Conservation (phyloP, 1,140 invertebrate genomes). For the Aricia agestis region DNA sequence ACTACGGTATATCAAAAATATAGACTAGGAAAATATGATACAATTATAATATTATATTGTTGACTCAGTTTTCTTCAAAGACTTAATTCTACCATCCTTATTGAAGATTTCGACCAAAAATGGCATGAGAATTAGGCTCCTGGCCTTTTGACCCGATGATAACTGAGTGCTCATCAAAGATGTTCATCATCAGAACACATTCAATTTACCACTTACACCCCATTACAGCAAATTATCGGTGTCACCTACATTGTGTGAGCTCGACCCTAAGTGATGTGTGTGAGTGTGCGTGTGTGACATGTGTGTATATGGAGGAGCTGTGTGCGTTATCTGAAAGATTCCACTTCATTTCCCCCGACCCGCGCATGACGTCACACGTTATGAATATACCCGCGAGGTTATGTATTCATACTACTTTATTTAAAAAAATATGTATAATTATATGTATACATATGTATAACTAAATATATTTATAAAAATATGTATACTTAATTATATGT, state of each 20-base stretch:
- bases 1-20: too few species aligned
- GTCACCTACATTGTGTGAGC: conserved; percentile 65
- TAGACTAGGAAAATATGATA: too few species aligned
- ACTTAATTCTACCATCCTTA: too few species aligned
- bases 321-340: conserved; percentile 74
- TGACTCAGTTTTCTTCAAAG: too few species aligned
- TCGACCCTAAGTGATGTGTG: conserved; percentile 48
- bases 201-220: conserved; percentile 65
- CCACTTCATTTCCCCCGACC: conserved; percentile 72
- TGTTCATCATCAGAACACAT: conserved; percentile 42
- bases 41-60: too few species aligned
- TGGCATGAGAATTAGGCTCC: not conserved
- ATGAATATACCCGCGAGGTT: conserved; percentile 32
- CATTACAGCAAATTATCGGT: conserved; percentile 69
- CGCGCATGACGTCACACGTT: conserved; percentile 61
- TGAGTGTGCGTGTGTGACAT: conserved; percentile 36
- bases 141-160: conserved; percentile 9
- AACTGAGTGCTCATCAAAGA: conserved; percentile 3
- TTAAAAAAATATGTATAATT: conserved; percentile 19
- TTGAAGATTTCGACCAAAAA: too few species aligned
- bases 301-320: conserved; percentile 37
- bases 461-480: too few species aligned
- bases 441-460: too few species aligned
- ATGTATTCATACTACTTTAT: conserved; percentile 31
- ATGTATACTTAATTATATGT: too few species aligned